phyloP scores from a whole-genome alignment of 2,888 invertebrate species.

The Zaprionus bogoriensis region DNA sequence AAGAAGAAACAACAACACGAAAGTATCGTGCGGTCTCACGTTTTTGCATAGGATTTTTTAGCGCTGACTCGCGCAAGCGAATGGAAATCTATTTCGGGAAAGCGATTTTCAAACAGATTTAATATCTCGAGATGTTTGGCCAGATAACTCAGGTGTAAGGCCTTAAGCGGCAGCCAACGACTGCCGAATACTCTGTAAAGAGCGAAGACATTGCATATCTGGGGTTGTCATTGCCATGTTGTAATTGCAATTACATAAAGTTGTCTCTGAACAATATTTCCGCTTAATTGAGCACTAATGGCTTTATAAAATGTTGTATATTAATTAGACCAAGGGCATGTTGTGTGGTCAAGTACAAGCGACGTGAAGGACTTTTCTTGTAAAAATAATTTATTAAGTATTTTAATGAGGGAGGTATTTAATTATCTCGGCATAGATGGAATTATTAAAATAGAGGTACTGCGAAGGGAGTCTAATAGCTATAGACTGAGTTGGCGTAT shows the following conservation, averaged over 20 bases:
- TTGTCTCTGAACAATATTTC: neutral
- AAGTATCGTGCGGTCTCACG: slow-evolving; percentile 65
- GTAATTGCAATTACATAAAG: neutral
- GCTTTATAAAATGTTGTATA: neutral
- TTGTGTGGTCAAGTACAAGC: neutral
- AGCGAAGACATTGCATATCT: neutral
- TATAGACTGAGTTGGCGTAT: too few relatives aligned
- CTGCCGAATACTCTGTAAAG: slow-evolving; percentile 28
- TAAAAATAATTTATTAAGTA: neutral
- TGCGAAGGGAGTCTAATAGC: too few relatives aligned
- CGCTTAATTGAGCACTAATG: neutral
- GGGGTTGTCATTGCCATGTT: neutral
- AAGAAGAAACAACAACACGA: slow-evolving; percentile 31
- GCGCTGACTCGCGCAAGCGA: slow-evolving; percentile 56
- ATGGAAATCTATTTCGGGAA: slow-evolving; percentile 66
- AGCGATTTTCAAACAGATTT: slow-evolving; percentile 10
- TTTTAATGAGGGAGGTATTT: too few relatives aligned
- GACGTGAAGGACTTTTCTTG: neutral
- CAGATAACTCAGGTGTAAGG: slow-evolving; percentile 55
- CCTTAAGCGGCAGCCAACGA: neutral
- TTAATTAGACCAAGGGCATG: neutral
- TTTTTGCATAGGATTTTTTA: slow-evolving; percentile 68
- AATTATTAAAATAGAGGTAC: too few relatives aligned
- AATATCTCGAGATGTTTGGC: slow-evolving; percentile 32
- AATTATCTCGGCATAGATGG: too few relatives aligned